Evolutionary conservation across 2,888 invertebrate species (phyloP).

Genomic region (Microdon myrmicae): DNA sequence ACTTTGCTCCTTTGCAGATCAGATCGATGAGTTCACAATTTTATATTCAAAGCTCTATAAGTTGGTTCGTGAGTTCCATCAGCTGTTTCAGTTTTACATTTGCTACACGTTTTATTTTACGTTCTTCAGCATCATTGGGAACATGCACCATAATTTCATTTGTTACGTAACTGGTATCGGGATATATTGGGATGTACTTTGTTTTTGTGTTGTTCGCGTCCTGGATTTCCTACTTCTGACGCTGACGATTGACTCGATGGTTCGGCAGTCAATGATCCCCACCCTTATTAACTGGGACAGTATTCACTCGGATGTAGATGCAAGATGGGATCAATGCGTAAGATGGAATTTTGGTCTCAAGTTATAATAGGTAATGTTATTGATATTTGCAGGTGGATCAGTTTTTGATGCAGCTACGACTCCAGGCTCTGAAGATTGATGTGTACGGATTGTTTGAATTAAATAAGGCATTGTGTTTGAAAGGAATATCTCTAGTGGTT

Average conservation of each 20-base stretch:
- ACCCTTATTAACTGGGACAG: slow-evolving; percentile 56
- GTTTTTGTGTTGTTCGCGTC: slow-evolving; percentile 54
- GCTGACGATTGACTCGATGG: slow-evolving; percentile 56
- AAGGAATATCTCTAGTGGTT: slow-evolving; percentile 16
- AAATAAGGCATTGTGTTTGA: slow-evolving; percentile 12
- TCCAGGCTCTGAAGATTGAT: slow-evolving; percentile 19
- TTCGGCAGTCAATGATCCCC: slow-evolving; percentile 55
- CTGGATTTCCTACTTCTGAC: slow-evolving; percentile 56
- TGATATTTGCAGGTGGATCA: slow-evolving; percentile 15
- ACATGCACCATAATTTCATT: slow-evolving; percentile 56
- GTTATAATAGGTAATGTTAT: neutral
- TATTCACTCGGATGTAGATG: slow-evolving; percentile 57
- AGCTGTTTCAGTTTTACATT: slow-evolving; percentile 58
- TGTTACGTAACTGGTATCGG: slow-evolving; percentile 47
- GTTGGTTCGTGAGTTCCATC: slow-evolving; percentile 53
- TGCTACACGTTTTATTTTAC: slow-evolving; percentile 59
- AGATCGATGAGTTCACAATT: slow-evolving; percentile 54
- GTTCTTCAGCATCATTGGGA: slow-evolving; percentile 56
- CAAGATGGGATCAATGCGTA: slow-evolving; percentile 60
- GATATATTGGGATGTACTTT: slow-evolving; percentile 48
- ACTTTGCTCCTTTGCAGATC: slow-evolving; percentile 56
- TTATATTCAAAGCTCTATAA: slow-evolving; percentile 57
- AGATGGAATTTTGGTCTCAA: slow-evolving; percentile 35
- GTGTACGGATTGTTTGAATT: slow-evolving; percentile 22
- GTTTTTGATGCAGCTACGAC: slow-evolving; percentile 15